Conservation (phyloP, 2,113 vertebrate genomes). For the Ceyx cyanopectus region DNA sequence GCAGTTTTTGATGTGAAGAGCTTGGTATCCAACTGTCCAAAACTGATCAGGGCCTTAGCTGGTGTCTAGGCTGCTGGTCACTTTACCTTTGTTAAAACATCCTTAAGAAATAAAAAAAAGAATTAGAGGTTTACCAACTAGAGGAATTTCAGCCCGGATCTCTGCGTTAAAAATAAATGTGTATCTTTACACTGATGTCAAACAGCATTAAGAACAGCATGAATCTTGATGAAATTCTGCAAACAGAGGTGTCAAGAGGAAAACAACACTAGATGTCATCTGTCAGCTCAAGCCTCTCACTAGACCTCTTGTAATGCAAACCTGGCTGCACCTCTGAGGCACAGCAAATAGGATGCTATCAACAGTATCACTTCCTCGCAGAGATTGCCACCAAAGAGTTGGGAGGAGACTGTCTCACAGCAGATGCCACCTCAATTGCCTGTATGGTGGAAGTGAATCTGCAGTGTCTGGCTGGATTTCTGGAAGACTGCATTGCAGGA, state of each 20-base stretch:
- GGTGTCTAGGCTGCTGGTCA: neutral
- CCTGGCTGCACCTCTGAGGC: neutral
- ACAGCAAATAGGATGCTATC: neutral
- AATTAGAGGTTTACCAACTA: neutral
- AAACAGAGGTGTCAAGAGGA: neutral
- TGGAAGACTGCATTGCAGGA: neutral
- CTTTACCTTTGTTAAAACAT: neutral
- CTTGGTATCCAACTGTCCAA: neutral
- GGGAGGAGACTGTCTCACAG: neutral
- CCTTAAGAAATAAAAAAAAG: neutral
- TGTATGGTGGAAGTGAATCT: accelerated
- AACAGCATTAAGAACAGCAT: neutral
- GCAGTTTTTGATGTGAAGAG: neutral
- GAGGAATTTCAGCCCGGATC: neutral
- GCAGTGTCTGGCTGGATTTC: neutral
- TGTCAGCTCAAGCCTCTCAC: neutral
- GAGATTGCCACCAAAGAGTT: accelerated
- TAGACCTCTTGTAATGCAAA: neutral
- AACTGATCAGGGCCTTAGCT: neutral
- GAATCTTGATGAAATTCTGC: neutral
- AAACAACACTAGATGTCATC: accelerated
- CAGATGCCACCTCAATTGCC: accelerated
- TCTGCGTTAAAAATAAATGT: neutral
- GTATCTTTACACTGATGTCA: neutral
- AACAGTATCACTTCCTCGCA: neutral